Conservation (phyloP, 2,113 vertebrate genomes). For the Xenotilapia longispinis region DNA sequence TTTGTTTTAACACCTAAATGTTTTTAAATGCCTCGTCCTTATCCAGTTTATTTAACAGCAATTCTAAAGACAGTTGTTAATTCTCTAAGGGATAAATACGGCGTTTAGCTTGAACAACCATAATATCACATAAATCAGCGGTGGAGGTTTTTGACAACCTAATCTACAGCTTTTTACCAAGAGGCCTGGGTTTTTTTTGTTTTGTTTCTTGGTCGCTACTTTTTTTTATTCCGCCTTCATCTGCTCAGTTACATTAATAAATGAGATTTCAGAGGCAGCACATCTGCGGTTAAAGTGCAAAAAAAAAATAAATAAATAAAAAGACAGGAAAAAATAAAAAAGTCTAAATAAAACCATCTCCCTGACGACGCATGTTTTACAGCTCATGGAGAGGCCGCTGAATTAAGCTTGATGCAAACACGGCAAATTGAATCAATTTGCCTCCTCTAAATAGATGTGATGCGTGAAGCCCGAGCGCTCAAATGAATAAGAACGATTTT, state of each 20-base stretch:
- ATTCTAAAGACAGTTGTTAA: not conserved
- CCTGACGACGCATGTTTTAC: slow-evolving; percentile 27
- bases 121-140: slow-evolving; percentile 26
- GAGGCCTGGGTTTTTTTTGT: not conserved
- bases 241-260: slow-evolving; percentile 50
- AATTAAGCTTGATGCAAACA: slow-evolving; percentile 62
- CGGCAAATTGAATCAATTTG: slow-evolving; percentile 71
- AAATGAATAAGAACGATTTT: slow-evolving; percentile 58
- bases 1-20: not conserved
- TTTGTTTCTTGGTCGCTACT: not conserved
- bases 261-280: slow-evolving; percentile 50
- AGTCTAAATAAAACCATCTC: slow-evolving; percentile 16
- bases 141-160: slow-evolving; percentile 26
- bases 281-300: not conserved
- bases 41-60: not conserved
- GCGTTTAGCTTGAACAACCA: slow-evolving; percentile 8
- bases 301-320: not conserved
- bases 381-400: slow-evolving; percentile 46
- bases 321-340: not conserved
- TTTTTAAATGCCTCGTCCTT: not conserved
- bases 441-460: slow-evolving; percentile 64
- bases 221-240: slow-evolving; percentile 15
- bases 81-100: not conserved
- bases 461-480: slow-evolving; percentile 35
- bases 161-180: slow-evolving; percentile 45